Percentiles rank a stretch among this genome's conserved stretches.
These are phyloP conservation scores for Sebastes fasciatus DNA, from an alignment of 2,113 vertebrate genomes.

Conservation along the genomic window DNA sequence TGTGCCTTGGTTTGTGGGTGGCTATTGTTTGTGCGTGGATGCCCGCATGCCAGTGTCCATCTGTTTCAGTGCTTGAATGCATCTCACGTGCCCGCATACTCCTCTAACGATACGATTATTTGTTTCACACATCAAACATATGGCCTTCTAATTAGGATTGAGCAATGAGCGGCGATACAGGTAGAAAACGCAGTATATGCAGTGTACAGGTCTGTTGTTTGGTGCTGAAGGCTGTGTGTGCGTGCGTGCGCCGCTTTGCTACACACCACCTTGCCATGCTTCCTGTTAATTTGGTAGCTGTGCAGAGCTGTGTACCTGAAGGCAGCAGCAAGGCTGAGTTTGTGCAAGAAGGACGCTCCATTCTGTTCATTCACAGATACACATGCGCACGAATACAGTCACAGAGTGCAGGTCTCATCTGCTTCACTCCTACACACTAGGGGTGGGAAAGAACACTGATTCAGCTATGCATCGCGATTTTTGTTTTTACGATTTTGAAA, in stretches of 20 bases:
- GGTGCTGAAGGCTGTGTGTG: conserved; percentile 1
- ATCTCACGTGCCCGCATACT: conserved; percentile 20
- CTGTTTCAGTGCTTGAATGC: conserved; percentile 57
- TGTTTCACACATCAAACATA: conserved; percentile 55
- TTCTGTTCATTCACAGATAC: conserved; percentile 53
- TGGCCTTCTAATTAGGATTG: conserved; percentile 44
- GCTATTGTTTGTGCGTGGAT: conserved; percentile 58
- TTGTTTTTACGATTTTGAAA: too few species aligned
- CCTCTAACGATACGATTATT: conserved; percentile 48
- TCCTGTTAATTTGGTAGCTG: conserved; percentile 9
- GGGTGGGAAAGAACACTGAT: too few species aligned
- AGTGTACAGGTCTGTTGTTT: not conserved
- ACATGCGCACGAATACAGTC: not conserved
- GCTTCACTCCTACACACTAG: conserved; percentile 20
- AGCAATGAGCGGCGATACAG: conserved; percentile 49
- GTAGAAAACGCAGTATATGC: not conserved
- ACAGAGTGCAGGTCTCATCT: conserved; percentile 26
- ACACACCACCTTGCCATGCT: not conserved
- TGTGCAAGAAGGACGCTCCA: conserved; percentile 29
- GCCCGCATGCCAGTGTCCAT: conserved; percentile 52
- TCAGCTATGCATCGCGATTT: too few species aligned
- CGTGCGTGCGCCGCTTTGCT: not conserved
- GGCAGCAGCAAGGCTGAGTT: conserved; percentile 34
- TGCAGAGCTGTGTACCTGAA: conserved; percentile 23
- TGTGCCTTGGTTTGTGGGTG: conserved; percentile 48